Base-by-base conservation (phyloP, 2,888 invertebrate genomes). In the Troides oblongomaculatus region DNA sequence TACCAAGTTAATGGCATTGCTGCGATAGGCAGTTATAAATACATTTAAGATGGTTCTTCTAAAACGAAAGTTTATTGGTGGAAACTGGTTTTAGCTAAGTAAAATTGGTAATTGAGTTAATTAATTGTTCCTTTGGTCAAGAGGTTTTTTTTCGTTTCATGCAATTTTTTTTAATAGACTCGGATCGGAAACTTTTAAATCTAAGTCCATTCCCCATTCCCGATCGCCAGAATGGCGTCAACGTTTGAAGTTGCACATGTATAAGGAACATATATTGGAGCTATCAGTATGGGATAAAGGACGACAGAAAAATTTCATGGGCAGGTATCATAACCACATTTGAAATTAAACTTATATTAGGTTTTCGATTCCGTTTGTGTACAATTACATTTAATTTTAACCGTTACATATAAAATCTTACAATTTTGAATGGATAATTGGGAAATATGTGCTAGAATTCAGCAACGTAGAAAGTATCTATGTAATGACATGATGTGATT, bases 241-340 rank as follows among this genome's bases (percentile, higher is more conserved):
- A 71, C 77, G 84, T 46, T 86, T 90, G 66, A 83, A 87, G 66
- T 71, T 92, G 17, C 81, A 81, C 61, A 76, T 87, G 14, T 77
- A 79, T 66, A 82, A 81, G 65, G 87, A 90, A 46, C 75, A 83
- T 43, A 46, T 83, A 18, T 71, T 92, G 12, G 78, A 79, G 64
- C 75, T 91, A 58, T 84, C 88, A 0, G 66, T 92, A 46, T 84
- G 86, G 84, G 88, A 90, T 70, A 89, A 86, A 76, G 90, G 90
- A 50, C 88, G 84, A 74, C 84, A 85, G 75, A 90, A 87, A 75
- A 88, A 83, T 72, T 87, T 86, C 69, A 89, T 91, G 90, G 91
- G 92, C 75, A 89, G 88, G 92, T 91, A 77, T 62, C 1, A 14
- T 12, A n/a, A 18, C n/a, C 8, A n/a, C n/a, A n/a, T 53, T 53